Base-by-base conservation (phyloP, 2,797 vertebrate species). In the Argentina silus region DNA sequence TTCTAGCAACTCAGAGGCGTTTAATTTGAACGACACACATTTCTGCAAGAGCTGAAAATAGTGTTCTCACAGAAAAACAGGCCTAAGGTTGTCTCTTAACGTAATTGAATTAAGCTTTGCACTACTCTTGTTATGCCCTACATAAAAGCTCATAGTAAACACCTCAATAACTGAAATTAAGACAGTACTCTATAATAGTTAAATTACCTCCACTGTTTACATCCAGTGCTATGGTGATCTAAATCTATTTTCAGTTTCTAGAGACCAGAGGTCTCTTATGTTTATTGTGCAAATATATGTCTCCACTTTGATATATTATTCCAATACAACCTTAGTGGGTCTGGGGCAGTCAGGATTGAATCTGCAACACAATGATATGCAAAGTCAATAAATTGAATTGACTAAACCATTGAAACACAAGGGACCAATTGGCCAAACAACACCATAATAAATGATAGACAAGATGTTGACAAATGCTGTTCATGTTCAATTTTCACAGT, bases 11-110 rank as follows among this genome's bases (percentile, higher is more conserved):
- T 95, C 93, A 90, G 94, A 96, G 93, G 95, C 95, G 95, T 96
- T 98, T 98, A 94, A 99, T 98, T 98, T 96, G 94, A 95, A 93
- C 95, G 93, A 95, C 95, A 96, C 95, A 95, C 92, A 96, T 96
- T 95, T 94, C 92, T 88, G 84, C 93, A 90, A 92, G 90, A 94
- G 93, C 93, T 93, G 93, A 93, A 95, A 96, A 93, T 90, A 96
- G 94, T 89, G 88, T 92, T 91, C 89, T 85, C 89, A 83, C 80
- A 91, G 93, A 94, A 81, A 94, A 95, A 93, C 90, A 95, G 95
- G 96, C 96, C 96, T 94, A 93, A 93, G 95, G 96, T 90, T 91
- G 88, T 88, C 86, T 91, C 93, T 95, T 93, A 94, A 92, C 93
- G 93, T 96, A 95, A 97, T 96, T 96, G 95, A 96, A 96, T 97